Base-by-base conservation (phyloP, 2,888 invertebrate species). In the Antheraea yamamai region DNA sequence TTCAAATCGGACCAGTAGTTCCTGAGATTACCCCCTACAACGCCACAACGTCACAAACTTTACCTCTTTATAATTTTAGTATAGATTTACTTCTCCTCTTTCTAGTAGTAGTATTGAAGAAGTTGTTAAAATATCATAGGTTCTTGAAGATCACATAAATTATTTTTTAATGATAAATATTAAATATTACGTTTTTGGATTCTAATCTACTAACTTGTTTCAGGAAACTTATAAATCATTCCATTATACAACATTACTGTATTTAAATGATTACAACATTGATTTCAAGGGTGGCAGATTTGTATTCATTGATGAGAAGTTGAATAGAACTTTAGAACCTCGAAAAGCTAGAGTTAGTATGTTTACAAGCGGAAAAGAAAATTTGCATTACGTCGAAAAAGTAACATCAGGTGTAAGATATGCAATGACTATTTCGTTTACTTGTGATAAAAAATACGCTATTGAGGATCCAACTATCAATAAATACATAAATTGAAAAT, bases 311-410 rank as follows among this genome's bases (percentile, higher is more conserved):
- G 97, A 98, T 86, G 90, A 92, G n/a, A 95, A 95, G 75, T 87
- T 91, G n/a, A 96, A 96, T 80, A 95, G 94, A 74, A 97, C 97
- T 79, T 92, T 96, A 74, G 98, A 98, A 88, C 98, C 98, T 1
- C 96, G 96, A 82, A 96, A 96, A 89, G 97, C 97, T 26, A 95
- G 98, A 79, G 96, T 98, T 2, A 97, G 97, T 52, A 97, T 97
- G 92, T 98, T 98, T 86, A 98, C 98, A 0, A 98, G 98, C 72
- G 98, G 98, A 20, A 96, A 96, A 66, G 98, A 98, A 92, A 98
- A 98, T 92, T 88, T 96, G 0, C 98, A 98, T 90, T 96, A 95
- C 88, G 97, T 98, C 3, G 98, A 98, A 89, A 96, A 96, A 89
- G 97, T 98, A 7, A 95, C 94, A 16, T 95, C 96, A 35, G 98